These are phyloP conservation scores for Andrena haemorrhoa DNA, from an alignment of 2,888 invertebrate genomes.

Conservation along the genomic window DNA sequence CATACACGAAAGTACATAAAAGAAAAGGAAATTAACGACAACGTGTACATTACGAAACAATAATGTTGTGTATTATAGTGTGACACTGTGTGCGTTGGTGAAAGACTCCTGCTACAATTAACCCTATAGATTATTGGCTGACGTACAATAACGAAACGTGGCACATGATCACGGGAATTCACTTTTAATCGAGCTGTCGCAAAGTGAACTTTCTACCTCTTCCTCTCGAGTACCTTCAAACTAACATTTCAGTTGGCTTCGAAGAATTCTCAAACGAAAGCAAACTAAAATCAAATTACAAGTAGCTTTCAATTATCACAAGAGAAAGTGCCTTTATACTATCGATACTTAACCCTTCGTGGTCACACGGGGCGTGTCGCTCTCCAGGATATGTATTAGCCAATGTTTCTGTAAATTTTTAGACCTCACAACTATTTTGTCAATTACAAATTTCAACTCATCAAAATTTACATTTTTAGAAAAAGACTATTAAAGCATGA, in stretches of 20 bases:
- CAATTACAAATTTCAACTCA: too few relatives aligned
- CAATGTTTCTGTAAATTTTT: too few relatives aligned
- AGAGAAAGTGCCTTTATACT: neutral
- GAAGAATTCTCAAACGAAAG: neutral
- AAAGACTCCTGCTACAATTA: constrained; percentile 80
- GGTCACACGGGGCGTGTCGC: too few relatives aligned
- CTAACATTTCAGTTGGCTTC: constrained; percentile 38
- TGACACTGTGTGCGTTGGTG: constrained; percentile 81
- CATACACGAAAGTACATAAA: constrained; percentile 5
- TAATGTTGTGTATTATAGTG: constrained; percentile 85
- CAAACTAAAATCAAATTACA: neutral
- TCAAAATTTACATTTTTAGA: too few relatives aligned
- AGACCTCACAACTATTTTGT: too few relatives aligned
- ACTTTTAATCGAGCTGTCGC: constrained; percentile 5
- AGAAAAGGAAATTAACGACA: neutral
- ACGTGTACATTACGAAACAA: constrained; percentile 75
- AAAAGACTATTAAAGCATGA: too few relatives aligned
- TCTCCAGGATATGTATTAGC: too few relatives aligned
- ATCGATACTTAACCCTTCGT: neutral
- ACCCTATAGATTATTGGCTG: constrained; percentile 69
- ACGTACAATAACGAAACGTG: constrained; percentile 34
- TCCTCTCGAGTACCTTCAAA: neutral
- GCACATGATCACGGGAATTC: constrained; percentile 19
- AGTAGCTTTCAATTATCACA: neutral
- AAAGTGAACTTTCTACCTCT: constrained; percentile 23